A percentile compares a stretch with the other conserved stretches of the same genome.
Evolutionary conservation across 2,113 vertebrate species (phyloP).

Genomic region (Cebidichthys violaceus): DNA sequence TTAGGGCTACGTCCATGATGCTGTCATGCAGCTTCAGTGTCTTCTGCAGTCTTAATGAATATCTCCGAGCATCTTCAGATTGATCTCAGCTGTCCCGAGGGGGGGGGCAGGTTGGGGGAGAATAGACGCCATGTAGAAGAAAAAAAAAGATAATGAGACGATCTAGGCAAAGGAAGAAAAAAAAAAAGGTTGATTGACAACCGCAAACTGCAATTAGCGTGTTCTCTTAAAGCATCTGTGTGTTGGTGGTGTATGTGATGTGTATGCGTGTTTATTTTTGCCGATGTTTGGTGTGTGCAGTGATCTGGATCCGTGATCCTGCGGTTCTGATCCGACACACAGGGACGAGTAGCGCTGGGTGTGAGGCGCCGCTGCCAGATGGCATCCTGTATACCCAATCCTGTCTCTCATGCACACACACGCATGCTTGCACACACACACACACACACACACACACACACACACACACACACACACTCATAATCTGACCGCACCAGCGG

Average conservation of each 20-base stretch:
- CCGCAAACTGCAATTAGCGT: conserved; percentile 93
- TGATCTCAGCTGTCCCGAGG: conserved; percentile 55
- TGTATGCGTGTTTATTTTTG: conserved; percentile 62
- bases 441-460: conserved; percentile 25
- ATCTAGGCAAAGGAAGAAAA: conserved; percentile 4
- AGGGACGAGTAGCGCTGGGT: conserved; percentile 89
- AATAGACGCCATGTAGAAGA: conserved; percentile 33
- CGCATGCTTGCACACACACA: background rate
- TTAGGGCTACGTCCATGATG: background rate
- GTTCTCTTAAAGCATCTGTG: conserved; percentile 84
- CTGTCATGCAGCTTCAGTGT: conserved; percentile 29
- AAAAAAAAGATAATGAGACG: conserved; percentile 63
- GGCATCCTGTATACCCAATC: conserved; percentile 84
- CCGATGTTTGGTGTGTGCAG: conserved; percentile 79
- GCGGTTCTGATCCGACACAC: conserved; percentile 92
- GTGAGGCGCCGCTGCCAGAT: conserved; percentile 91
- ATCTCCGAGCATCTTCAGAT: conserved; percentile 49
- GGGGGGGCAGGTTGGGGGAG: conserved; percentile 59
- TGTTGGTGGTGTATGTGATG: conserved; percentile 43
- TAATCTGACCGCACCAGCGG: conserved; percentile 49
- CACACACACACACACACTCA: conserved; percentile 13
- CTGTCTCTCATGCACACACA: conserved; percentile 38
- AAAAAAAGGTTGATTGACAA: conserved; percentile 92
- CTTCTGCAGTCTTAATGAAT: conserved; percentile 63
- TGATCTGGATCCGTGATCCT: conserved; percentile 93